Percentiles rank a stretch among this genome's conserved stretches.
Evolutionary conservation across 2,113 vertebrate genomes (phyloP).

Genomic region (Ictalurus punctatus): DNA sequence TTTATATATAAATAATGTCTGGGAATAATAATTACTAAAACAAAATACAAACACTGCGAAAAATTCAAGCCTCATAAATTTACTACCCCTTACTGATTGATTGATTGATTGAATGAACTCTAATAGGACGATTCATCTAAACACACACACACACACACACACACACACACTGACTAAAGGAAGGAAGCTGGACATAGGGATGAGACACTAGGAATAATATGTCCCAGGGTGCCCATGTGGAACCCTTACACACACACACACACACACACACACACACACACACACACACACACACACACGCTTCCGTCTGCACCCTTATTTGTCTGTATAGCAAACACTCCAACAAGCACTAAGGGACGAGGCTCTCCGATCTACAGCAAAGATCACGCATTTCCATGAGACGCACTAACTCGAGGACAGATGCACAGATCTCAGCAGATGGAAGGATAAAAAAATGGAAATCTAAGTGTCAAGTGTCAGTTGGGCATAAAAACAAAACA

Average conservation of each 20-base stretch:
- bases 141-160: not conserved
- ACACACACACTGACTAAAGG: not conserved
- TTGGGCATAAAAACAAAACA: not conserved
- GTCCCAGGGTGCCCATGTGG: not conserved
- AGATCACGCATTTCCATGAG: not conserved
- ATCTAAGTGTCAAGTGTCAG: conserved; percentile 17
- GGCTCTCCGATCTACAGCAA: not conserved
- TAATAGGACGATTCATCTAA: not conserved
- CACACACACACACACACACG: not conserved
- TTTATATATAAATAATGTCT: no score
- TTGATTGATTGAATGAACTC: not conserved
- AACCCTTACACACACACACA: not conserved
- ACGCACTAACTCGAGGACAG: not conserved
- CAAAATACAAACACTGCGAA: no score
- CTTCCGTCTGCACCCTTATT: not conserved
- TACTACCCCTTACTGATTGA: not conserved
- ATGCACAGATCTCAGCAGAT: not conserved
- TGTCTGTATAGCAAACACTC: not conserved
- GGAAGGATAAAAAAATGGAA: not conserved
- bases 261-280: not conserved
- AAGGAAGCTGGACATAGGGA: not conserved
- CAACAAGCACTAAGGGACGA: not conserved
- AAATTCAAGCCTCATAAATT: not conserved
- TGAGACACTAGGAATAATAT: not conserved
- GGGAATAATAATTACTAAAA: no score